Base-by-base conservation (phyloP, 2,888 invertebrate genomes). In the Unio pictorum region DNA sequence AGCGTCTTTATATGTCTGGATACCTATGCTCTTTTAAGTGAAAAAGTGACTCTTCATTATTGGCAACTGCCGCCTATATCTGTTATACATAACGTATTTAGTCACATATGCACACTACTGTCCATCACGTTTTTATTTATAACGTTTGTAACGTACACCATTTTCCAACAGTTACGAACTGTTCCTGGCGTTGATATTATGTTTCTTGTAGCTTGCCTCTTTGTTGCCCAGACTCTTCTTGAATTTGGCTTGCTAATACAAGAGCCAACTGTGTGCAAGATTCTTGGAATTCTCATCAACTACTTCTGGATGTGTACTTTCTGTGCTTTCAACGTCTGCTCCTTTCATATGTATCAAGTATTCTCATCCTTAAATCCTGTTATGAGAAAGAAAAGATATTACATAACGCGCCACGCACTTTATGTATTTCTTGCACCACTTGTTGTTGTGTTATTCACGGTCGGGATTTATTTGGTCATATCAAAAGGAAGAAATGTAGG, bases 151-250 rank as follows among this genome's bases (percentile, higher is more conserved):
- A 76, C 77, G 3, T 81, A 77, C 57, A 72, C 69, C 58, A 23
- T 78, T n/a, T 78, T 79, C 26, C 54, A 64, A 15, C 58, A 15
- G 28, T 67, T 81, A 18, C 45, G 77, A 34, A 78, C 76, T 11
- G 61, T 78, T 8, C 81, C 80, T 2, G 81, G 81, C 1, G 76
- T 71, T 68, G 78, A 75, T 55, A 80, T 74, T 20, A 77, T 80
- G 78, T 68, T 66, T 23, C 60, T 81, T 5, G 68, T 73, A 2
- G 26, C 67, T 17, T 66, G 72, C n/a, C 65, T 81, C 4, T 72
- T 80, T 3, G 28, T 71, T 18, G 75, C 81, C 3, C 75, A 78
- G 55, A n/a, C 69, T n/a, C 45, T 72, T 26, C 68, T 81, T n/a
- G 67, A 73, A 55, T 68, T 73, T 55, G 72, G 74, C 15, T 55